These are phyloP conservation scores for Pardalotus punctatus DNA, from an alignment of 2,113 vertebrate species.

Conservation along the genomic window DNA sequence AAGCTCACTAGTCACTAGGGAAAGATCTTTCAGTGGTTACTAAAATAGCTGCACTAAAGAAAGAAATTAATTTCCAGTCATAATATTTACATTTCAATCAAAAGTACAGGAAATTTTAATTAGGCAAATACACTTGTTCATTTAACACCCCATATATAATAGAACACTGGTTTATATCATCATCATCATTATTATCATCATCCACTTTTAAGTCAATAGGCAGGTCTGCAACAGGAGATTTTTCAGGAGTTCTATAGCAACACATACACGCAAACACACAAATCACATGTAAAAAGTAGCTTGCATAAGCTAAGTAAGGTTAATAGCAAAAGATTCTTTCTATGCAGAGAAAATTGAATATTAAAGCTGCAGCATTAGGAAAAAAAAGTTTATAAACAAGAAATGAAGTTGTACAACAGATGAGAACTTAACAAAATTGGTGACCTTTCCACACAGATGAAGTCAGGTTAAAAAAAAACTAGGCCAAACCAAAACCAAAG, in stretches of 20 bases:
- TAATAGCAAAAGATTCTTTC: conserved; percentile 53
- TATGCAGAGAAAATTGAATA: conserved; percentile 41
- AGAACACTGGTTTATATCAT: not conserved
- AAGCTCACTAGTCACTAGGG: not conserved
- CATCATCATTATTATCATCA: not conserved
- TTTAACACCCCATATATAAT: not conserved
- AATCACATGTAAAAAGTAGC: conserved; percentile 38
- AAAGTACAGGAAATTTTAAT: not conserved
- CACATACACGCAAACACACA: conserved; percentile 39
- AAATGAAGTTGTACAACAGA: conserved; percentile 41
- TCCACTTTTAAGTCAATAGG: not conserved
- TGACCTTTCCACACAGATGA: conserved; percentile 52
- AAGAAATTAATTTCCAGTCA: conserved; percentile 7
- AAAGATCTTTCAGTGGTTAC: not conserved
- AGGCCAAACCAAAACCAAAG: conserved; percentile 44
- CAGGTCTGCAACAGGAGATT: not conserved
- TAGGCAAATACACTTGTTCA: not conserved
- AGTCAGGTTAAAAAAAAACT: conserved; percentile 22
- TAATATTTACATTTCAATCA: conserved; percentile 10
- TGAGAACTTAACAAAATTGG: conserved; percentile 43
- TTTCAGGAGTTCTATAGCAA: not conserved
- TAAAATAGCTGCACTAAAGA: not conserved
- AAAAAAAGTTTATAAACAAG: conserved; percentile 35
- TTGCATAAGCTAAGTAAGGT: conserved; percentile 42
- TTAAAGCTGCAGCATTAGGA: conserved; percentile 35